phyloP scores from a whole-genome alignment of 2,888 invertebrate species.

The Caradrina kadenii region DNA sequence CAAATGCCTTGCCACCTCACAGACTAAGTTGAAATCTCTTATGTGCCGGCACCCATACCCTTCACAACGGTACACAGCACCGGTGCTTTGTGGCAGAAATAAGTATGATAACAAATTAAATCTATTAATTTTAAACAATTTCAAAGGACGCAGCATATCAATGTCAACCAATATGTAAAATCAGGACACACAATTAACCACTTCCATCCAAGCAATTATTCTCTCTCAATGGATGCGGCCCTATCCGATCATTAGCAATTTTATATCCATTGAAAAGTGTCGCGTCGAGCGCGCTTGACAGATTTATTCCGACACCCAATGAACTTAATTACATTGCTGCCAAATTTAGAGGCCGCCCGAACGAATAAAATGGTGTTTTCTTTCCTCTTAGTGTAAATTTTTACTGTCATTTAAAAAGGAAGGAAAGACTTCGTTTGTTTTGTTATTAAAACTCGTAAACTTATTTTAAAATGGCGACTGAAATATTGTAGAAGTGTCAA shows the following conservation, averaged over 20 bases:
- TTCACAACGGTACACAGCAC: too few species aligned
- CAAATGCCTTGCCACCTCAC: too few species aligned
- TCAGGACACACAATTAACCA: not conserved
- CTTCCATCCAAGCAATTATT: constrained; percentile 33
- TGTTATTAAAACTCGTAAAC: constrained; percentile 17
- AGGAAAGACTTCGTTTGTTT: constrained; percentile 5
- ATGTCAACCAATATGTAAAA: not conserved
- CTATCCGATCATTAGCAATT: constrained; percentile 53
- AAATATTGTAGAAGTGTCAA: not conserved
- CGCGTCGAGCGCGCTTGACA: constrained; percentile 53
- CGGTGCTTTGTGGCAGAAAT: too few species aligned
- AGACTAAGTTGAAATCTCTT: too few species aligned
- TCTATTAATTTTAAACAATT: not conserved
- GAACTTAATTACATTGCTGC: constrained; percentile 59
- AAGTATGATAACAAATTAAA: too few species aligned
- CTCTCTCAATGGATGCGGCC: constrained; percentile 22
- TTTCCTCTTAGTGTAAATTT: constrained; percentile 26
- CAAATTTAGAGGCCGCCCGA: constrained; percentile 47
- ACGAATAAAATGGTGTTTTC: constrained; percentile 44
- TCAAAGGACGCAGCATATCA: too few species aligned
- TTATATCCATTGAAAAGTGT: constrained; percentile 60
- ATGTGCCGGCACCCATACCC: too few species aligned
- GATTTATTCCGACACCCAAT: constrained; percentile 61
- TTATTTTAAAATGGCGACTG: not conserved
- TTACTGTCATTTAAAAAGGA: constrained; percentile 8